phyloP scores from a whole-genome alignment of 2,113 vertebrate species.

The Antennarius striatus region DNA sequence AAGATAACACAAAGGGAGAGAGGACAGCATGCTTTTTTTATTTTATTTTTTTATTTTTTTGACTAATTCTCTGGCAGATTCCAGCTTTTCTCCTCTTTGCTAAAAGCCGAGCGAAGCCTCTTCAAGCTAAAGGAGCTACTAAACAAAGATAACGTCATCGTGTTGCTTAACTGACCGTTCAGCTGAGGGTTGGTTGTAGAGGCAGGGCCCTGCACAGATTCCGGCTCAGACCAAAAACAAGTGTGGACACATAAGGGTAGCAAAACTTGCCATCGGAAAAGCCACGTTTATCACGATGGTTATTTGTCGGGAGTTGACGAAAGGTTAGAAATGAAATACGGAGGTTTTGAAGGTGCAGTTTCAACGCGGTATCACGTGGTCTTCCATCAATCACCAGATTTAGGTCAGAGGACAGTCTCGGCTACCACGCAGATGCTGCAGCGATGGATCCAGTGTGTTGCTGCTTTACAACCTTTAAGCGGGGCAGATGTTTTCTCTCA shows the following conservation, averaged over 20 bases:
- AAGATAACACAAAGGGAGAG: not conserved
- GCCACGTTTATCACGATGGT: not conserved
- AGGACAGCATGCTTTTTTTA: not conserved
- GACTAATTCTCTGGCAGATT: slow-evolving; percentile 6
- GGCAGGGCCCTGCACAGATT: slow-evolving; percentile 41
- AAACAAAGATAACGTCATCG: slow-evolving; percentile 71
- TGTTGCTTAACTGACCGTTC: slow-evolving; percentile 67
- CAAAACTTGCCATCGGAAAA: not conserved
- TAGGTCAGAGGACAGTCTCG: slow-evolving; percentile 65
- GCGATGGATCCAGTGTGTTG: slow-evolving; percentile 30
- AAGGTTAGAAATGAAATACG: not conserved
- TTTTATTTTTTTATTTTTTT: not conserved
- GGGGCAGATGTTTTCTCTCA: slow-evolving; percentile 60
- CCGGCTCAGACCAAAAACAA: slow-evolving; percentile 24
- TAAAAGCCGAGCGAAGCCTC: slow-evolving; percentile 37
- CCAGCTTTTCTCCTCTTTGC: slow-evolving; percentile 38
- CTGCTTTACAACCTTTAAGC: slow-evolving; percentile 53
- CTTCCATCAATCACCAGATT: slow-evolving; percentile 36
- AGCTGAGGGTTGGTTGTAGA: slow-evolving; percentile 43
- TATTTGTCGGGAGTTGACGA: not conserved
- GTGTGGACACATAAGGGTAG: not conserved
- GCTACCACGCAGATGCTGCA: slow-evolving; percentile 52
- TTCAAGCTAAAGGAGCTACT: slow-evolving; percentile 54
- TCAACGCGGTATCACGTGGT: slow-evolving; percentile 13
- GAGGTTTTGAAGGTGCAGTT: not conserved